These are phyloP conservation scores for Orthonyx spaldingii DNA, from an alignment of 2,113 vertebrate species.

Conservation along the genomic window DNA sequence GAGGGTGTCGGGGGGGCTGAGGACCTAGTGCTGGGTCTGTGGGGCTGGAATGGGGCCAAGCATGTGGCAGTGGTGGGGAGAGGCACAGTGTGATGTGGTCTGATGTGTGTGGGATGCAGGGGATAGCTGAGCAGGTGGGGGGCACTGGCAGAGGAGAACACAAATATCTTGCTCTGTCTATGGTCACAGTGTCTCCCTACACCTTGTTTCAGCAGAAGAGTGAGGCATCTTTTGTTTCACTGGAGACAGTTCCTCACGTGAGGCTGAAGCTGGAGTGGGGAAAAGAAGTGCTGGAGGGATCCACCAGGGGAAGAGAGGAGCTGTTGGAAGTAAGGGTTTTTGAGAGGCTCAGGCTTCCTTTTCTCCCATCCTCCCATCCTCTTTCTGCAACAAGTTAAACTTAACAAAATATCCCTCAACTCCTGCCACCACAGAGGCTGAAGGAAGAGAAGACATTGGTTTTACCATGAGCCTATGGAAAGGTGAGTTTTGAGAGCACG, in stretches of 20 bases:
- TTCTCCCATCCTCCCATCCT: not conserved
- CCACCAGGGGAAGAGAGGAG: not conserved
- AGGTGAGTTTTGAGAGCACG: not conserved
- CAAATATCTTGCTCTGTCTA: not conserved
- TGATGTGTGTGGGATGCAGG: not conserved
- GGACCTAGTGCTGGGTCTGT: not conserved
- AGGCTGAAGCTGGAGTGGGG: not conserved
- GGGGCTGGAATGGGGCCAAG: not conserved
- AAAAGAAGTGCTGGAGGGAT: not conserved
- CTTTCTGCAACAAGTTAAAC: not conserved
- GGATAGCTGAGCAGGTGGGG: not conserved
- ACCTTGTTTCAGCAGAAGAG: not conserved
- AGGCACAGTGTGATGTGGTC: not conserved
- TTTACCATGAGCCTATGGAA: not conserved
- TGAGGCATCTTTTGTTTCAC: not conserved
- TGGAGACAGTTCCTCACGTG: not conserved
- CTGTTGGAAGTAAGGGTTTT: not conserved
- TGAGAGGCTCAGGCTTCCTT: not conserved
- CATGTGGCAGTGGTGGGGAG: not conserved
- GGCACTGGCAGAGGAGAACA: not conserved
- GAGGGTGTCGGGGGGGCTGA: not conserved
- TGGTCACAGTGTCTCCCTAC: not conserved
- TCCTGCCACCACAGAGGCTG: not conserved
- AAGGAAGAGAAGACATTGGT: conserved; percentile 30
- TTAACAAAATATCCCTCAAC: not conserved